phyloP scores from a whole-genome alignment of 1,140 invertebrate genomes.

The Atta colombica region DNA sequence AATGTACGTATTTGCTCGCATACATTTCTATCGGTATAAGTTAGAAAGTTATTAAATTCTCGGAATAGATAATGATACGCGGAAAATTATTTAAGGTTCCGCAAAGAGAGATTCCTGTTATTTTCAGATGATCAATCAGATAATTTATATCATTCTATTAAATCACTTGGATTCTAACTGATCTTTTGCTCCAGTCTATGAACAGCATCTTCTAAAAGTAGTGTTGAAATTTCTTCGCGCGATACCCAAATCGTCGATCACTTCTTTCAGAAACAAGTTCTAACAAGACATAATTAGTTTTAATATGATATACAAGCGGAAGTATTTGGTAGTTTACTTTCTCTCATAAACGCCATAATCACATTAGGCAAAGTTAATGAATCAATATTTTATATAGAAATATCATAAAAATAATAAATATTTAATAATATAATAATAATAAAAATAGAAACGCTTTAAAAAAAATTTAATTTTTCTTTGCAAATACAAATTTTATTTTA shows the following conservation, averaged over 20 bases:
- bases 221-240: background rate
- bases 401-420: background rate
- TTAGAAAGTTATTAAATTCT: background rate
- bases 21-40: background rate
- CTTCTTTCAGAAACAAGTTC: slow-evolving; percentile 32
- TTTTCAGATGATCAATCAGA: slow-evolving; percentile 47
- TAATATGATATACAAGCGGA: slow-evolving; percentile 52
- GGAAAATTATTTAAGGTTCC: slow-evolving; percentile 57
- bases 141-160: slow-evolving; percentile 54
- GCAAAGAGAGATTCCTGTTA: slow-evolving; percentile 68
- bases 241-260: slow-evolving; percentile 10
- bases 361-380: slow-evolving; percentile 10
- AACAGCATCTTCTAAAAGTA: background rate
- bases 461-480: background rate
- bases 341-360: slow-evolving; percentile 13
- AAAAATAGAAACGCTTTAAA: background rate
- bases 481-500: background rate
- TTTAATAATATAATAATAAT: background rate
- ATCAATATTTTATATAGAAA: slow-evolving; percentile 17
- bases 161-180: slow-evolving; percentile 59
- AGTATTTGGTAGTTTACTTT: slow-evolving; percentile 48
- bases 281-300: slow-evolving; percentile 58
- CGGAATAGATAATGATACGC: slow-evolving; percentile 33
- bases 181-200: slow-evolving; percentile 15
- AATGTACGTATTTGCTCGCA: background rate